Conservation (phyloP, 2,113 vertebrate species). For the Lepidothrix coronata region DNA sequence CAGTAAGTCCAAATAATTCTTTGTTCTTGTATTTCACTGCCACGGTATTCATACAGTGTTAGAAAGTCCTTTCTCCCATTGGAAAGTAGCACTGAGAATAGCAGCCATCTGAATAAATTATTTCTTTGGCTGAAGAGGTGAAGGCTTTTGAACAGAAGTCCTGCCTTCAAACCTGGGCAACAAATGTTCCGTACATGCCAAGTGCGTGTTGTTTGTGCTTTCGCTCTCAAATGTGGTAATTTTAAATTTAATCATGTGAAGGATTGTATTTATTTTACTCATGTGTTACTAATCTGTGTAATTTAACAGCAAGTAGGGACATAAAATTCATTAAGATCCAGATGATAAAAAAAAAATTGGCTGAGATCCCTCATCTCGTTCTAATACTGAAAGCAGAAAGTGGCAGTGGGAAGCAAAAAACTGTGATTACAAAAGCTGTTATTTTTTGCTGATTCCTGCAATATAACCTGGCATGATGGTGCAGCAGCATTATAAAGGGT, state of each 20-base stretch:
- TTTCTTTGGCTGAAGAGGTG: not conserved
- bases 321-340: conserved; percentile 34
- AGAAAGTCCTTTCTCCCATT: not conserved
- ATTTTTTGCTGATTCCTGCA: not conserved
- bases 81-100: not conserved
- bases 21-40: not conserved
- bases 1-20: not conserved
- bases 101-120: not conserved
- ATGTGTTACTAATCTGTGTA: conserved; percentile 47
- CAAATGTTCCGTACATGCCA: not conserved
- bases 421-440: not conserved
- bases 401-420: not conserved
- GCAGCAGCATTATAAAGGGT: not conserved
- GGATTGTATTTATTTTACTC: conserved; percentile 45
- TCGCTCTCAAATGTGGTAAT: conserved; percentile 13
- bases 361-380: not conserved
- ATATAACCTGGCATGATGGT: not conserved
- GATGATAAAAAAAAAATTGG: not conserved
- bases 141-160: not conserved
- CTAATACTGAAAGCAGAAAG: not conserved
- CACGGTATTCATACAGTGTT: not conserved
- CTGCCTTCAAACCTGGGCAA: not conserved
- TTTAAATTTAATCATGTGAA: conserved; percentile 32
- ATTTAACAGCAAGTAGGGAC: conserved; percentile 49
- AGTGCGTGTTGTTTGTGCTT: not conserved